Evolutionary conservation across 2,797 vertebrate genomes (phyloP), one percentile per base, ranked within the genome.

Genomic region (Gallinago nigripennis): DNA sequence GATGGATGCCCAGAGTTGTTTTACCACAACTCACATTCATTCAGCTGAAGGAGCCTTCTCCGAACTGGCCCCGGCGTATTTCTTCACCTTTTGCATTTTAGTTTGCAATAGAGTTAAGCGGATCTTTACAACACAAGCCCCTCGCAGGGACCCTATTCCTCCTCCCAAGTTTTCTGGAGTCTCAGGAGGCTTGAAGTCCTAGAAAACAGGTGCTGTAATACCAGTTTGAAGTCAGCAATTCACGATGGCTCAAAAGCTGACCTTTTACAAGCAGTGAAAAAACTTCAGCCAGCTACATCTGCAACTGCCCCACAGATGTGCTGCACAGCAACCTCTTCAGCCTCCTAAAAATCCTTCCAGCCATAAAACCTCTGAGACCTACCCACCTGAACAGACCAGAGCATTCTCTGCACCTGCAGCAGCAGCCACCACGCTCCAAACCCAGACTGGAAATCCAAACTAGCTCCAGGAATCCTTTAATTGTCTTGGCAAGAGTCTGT

Each of bases 401-500:
- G 41, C 3, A 21, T 27, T 72, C 90, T 51, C 73, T 63, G 58
- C 88, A 92, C n/a, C 90, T 90, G 69, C 76, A 88, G 37, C 81
- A 75, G 61, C 14, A 37, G 65, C 31, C 37, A 15, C 7, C 0
- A 0, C 2, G 0, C 83, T 86, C 70, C 77, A 93, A 94, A 76
- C 15, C 27, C 82, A 82, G 77, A 5, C 43, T 41, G 63, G 46
- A 86, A 94, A 95, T 51, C 56, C 69, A 86, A 45, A 80, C 20
- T 2, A 71, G 45, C 45, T 69, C 41, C 4, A 51, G 12, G 19
- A 96, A 90, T 78, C 83, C 61, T 71, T 66, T 56, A 66, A 60
- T 33, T 91, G 43, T 39, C 90, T 95, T 95, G 88, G 94, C 90
- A 90, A 90, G 51, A 79, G 24, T 27, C 23, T 73, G 16, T 17